Conservation (phyloP, 2,797 vertebrate species). For the Hafferia zeledoni region DNA sequence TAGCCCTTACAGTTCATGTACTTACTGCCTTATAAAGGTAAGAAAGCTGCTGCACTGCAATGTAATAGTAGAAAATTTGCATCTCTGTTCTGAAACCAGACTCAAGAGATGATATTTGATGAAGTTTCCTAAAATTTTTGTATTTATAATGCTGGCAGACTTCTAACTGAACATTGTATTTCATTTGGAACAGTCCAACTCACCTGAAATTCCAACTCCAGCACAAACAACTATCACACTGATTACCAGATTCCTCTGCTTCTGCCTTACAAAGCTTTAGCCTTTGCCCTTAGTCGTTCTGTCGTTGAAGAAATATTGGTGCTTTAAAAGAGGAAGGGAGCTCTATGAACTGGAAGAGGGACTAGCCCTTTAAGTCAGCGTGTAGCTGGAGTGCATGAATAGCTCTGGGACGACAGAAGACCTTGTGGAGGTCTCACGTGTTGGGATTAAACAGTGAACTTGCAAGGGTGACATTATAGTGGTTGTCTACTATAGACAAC, state of each 20-base stretch:
- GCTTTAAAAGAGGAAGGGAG: background rate
- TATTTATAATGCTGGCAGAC: background rate
- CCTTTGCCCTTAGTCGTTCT: background rate
- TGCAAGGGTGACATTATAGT: background rate
- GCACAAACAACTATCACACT: background rate
- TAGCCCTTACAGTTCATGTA: background rate
- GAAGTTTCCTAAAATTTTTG: background rate
- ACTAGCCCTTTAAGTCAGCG: background rate
- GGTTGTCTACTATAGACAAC: background rate
- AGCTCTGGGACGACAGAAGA: background rate
- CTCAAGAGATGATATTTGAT: background rate
- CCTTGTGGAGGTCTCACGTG: background rate
- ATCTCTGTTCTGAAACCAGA: background rate
- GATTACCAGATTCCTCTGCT: background rate
- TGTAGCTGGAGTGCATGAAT: background rate
- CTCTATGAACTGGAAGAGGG: background rate
- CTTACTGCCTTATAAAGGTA: background rate
- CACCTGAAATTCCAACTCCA: background rate
- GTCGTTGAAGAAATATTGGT: background rate
- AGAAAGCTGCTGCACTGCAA: background rate
- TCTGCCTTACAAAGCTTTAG: background rate
- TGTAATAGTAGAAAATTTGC: background rate
- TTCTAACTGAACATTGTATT: background rate
- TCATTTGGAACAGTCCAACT: background rate
- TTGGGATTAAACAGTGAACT: background rate